These are phyloP conservation scores for Chanos chanos DNA, from an alignment of 2,797 vertebrate species.

Conservation along the genomic window DNA sequence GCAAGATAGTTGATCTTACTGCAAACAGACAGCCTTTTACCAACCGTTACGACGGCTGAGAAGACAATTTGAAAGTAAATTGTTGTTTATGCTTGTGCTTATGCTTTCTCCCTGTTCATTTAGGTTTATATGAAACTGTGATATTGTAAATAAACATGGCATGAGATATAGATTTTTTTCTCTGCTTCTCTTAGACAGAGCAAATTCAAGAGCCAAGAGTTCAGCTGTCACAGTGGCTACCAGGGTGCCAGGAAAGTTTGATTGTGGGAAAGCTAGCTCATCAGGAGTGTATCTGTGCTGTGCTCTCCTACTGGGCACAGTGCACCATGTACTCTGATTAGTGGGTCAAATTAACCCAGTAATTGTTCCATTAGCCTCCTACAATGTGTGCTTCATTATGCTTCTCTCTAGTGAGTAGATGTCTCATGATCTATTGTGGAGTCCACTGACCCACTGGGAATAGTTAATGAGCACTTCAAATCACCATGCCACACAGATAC, in stretches of 20 bases:
- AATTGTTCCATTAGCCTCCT: slow-evolving; percentile 39
- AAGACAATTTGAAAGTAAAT: too few relatives aligned
- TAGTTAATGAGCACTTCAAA: slow-evolving; percentile 24
- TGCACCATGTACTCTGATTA: slow-evolving; percentile 31
- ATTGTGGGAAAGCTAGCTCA: background rate
- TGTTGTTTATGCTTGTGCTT: too few relatives aligned
- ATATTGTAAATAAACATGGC: slow-evolving; percentile 8
- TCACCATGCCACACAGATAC: slow-evolving; percentile 17
- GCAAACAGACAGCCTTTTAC: too few relatives aligned
- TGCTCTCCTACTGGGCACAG: slow-evolving; percentile 16
- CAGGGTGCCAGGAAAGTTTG: background rate
- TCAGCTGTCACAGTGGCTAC: too few relatives aligned
- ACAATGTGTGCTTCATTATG: slow-evolving; percentile 36
- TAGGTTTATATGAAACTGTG: background rate
- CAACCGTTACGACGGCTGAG: too few relatives aligned
- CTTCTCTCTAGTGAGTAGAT: slow-evolving; percentile 17
- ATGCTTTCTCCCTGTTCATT: too few relatives aligned
- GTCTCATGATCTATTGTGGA: slow-evolving; percentile 25
- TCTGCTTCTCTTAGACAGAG: too few relatives aligned
- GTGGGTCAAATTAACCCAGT: slow-evolving; percentile 42
- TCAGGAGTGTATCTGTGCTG: background rate
- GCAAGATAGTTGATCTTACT: too few relatives aligned
- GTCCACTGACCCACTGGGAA: slow-evolving; percentile 32
- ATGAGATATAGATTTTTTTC: too few relatives aligned
- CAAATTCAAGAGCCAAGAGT: too few relatives aligned